Conservation (phyloP, 2,888 invertebrate genomes). For the Rhynchonema sp. region DNA sequence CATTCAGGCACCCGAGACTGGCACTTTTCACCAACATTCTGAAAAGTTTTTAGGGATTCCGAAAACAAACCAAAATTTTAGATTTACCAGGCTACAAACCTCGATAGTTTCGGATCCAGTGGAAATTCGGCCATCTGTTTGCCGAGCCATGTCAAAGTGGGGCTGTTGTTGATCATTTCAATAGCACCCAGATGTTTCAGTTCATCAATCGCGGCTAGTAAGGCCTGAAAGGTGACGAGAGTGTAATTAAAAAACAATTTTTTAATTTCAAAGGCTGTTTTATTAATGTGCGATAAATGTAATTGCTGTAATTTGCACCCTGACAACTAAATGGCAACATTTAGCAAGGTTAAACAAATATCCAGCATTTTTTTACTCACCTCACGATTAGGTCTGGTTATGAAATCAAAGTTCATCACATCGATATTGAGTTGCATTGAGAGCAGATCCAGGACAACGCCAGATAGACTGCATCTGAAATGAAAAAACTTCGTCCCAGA, state of each 20-base stretch:
- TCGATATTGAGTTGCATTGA: constrained; percentile 54
- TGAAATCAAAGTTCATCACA: background rate
- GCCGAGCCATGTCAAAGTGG: background rate
- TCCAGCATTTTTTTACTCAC: too few relatives aligned
- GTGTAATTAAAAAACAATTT: too few relatives aligned
- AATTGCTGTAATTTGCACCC: too few relatives aligned
- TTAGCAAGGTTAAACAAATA: too few relatives aligned
- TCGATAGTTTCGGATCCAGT: background rate
- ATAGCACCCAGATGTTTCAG: background rate
- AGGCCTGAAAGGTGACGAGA: background rate
- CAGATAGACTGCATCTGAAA: constrained; percentile 1
- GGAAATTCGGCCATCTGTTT: background rate
- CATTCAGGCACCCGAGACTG: background rate
- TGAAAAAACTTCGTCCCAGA: too few relatives aligned
- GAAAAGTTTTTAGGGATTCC: too few relatives aligned
- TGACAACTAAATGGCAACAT: too few relatives aligned
- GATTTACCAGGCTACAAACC: too few relatives aligned
- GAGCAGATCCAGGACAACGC: constrained; percentile 56
- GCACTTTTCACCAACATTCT: background rate
- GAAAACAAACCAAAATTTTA: background rate
- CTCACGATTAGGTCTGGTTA: background rate
- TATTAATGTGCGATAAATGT: too few relatives aligned
- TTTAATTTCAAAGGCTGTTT: too few relatives aligned
- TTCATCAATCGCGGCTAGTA: background rate
- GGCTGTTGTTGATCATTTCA: too few relatives aligned